Base-by-base conservation (phyloP, 2,888 invertebrate genomes). In the Rhorus exstirpatorius region DNA sequence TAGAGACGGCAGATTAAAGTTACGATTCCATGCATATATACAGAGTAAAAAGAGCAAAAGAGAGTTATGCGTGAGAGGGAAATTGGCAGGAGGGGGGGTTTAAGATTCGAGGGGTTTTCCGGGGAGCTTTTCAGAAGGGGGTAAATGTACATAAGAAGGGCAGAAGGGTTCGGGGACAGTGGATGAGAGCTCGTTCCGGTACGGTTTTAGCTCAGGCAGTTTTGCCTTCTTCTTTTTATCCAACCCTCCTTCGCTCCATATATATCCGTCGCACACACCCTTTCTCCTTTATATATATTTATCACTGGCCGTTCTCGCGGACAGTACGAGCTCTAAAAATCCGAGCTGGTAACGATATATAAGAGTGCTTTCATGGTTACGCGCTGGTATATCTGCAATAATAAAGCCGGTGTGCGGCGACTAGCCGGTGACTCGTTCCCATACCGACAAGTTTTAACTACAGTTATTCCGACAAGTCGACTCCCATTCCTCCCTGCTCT, bases 391-490 rank as follows among this genome's bases (percentile, higher is more conserved):
- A 86, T 83, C 80, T 83, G 85, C 86, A 85, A 86, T 87, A 87
- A 88, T 88, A 87, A 88, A 86, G 85, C 80, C 85, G 67, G 67
- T 76, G 76, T 68, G 84, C 81, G 86, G 84, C 84, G 85, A 84
- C 81, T 79, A 81, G 84, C 85, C 85, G 84, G 68, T 84, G 86
- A 85, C 84, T 83, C 81, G 81, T 83, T 85, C 83, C 65, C 77
- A 81, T 86, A 81, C 72, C 81, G 83, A 84, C 87, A 85, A 88
- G 86, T 90, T 90, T 91, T 89, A 90, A 90, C 90, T 89, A 88
- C 89, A 88, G 84, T 87, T 87, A 77, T 84, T 83, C 79, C 76
- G 83, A 75, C 81, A 65, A 83, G 70, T 67, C 74, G 71, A 79
- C 65, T 75, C 85, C 76, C 81, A 58, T 76, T 86, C 68, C 38